A percentile compares a stretch with the other conserved stretches of the same genome.
Conservation (phyloP, 2,797 vertebrate species). For the Ptychobarbus kaznakovi region DNA sequence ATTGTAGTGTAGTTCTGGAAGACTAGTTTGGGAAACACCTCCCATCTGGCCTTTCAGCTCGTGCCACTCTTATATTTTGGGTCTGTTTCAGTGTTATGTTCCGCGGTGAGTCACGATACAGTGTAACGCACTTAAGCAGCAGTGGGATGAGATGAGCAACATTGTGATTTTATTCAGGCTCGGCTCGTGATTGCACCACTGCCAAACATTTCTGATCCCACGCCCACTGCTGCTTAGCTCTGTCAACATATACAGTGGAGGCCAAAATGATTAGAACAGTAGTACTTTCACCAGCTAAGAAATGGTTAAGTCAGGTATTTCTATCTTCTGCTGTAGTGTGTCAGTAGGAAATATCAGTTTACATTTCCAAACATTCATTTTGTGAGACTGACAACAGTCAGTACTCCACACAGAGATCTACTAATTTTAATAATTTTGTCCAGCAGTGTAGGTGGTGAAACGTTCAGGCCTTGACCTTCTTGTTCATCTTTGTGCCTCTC, state of each 20-base stretch:
- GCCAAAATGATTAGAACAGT: neutral
- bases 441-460: neutral
- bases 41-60: neutral
- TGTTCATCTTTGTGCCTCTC: neutral
- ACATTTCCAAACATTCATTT: neutral
- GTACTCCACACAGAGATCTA: no score
- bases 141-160: conserved; percentile 76
- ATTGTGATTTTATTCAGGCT: conserved; percentile 61
- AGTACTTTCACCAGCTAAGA: neutral
- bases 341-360: neutral
- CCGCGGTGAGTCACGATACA: conserved; percentile 73
- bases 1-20: neutral
- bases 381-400: neutral
- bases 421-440: no score
- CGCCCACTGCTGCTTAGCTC: conserved; percentile 68
- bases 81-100: conserved; percentile 21
- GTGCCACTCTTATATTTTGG: conserved; percentile 7
- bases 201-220: conserved; percentile 67
- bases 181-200: conserved; percentile 44
- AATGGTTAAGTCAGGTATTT: neutral
- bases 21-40: conserved; percentile 3
- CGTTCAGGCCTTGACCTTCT: neutral
- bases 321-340: neutral
- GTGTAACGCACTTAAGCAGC: conserved; percentile 74
- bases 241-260: conserved; percentile 29